Conservation (phyloP, 1,140 invertebrate genomes). For the Conus ventricosus region DNA sequence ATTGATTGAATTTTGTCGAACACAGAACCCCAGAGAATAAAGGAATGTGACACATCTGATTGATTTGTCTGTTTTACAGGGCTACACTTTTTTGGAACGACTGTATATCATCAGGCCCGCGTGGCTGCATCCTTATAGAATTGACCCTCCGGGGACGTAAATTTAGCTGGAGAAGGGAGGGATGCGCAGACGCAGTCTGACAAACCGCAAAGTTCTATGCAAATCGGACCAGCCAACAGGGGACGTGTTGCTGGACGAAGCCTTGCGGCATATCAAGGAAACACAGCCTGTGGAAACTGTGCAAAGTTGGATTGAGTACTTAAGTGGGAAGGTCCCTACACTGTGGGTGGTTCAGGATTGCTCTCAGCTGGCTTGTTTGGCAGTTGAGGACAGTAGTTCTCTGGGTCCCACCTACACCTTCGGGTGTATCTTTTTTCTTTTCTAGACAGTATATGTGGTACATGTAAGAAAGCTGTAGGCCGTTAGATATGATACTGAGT, state of each 20-base stretch:
- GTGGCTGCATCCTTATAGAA: conserved; percentile 99
- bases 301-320: conserved; percentile 99
- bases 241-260: conserved; percentile 98
- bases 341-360: too few relatives aligned
- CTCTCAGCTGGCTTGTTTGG: too few relatives aligned
- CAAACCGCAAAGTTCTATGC: conserved; percentile 82
- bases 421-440: too few relatives aligned
- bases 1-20: too few relatives aligned
- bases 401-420: too few relatives aligned
- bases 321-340: conserved; percentile 87
- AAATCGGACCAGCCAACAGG: conserved; percentile 95
- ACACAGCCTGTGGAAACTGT: conserved; percentile 97
- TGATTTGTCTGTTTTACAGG: conserved; percentile 79
- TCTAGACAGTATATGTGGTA: too few relatives aligned
- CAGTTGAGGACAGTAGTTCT: too few relatives aligned
- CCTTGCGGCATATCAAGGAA: conserved; percentile 92
- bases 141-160: conserved; percentile 92
- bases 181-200: conserved; percentile 92
- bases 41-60: background rate
- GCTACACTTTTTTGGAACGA: conserved; percentile 99
- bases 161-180: conserved; percentile 97
- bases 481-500: too few relatives aligned
- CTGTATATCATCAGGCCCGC: conserved; percentile 98
- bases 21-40: too few relatives aligned
- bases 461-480: too few relatives aligned